Evolutionary conservation across 2,113 vertebrate genomes (phyloP).

Genomic region (Perognathus longimembris): DNA sequence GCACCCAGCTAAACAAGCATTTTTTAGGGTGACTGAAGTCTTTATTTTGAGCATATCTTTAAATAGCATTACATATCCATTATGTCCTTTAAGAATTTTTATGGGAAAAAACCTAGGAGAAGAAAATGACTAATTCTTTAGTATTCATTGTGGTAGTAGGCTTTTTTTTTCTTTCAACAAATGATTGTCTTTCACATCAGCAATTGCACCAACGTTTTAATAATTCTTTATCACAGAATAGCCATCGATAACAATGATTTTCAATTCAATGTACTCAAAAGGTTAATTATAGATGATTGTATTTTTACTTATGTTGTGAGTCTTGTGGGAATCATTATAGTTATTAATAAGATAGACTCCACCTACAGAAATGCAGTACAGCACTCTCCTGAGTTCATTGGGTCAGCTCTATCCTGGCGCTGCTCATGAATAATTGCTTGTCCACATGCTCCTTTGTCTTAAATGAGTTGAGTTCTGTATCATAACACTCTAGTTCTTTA

Average conservation of each 20-base stretch:
- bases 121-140: background rate
- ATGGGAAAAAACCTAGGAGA: too few species aligned
- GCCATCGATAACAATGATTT: too few species aligned
- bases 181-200: background rate
- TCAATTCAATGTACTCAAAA: background rate
- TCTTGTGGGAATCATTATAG: background rate
- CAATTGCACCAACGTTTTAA: background rate
- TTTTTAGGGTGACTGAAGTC: too few species aligned
- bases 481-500: background rate
- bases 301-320: background rate
- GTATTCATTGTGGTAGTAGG: background rate
- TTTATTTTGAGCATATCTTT: too few species aligned
- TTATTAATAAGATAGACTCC: conserved; percentile 14
- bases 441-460: background rate
- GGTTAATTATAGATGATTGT: background rate
- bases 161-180: background rate
- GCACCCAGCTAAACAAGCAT: too few species aligned
- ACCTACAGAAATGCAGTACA: background rate
- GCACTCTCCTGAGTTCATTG: background rate
- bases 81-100: too few species aligned
- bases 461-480: background rate
- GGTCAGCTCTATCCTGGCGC: background rate
- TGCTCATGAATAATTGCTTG: background rate
- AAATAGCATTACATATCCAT: too few species aligned
- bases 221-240: background rate